Base-by-base conservation (phyloP, 2,888 invertebrate species). In the Epicampocera succincta region DNA sequence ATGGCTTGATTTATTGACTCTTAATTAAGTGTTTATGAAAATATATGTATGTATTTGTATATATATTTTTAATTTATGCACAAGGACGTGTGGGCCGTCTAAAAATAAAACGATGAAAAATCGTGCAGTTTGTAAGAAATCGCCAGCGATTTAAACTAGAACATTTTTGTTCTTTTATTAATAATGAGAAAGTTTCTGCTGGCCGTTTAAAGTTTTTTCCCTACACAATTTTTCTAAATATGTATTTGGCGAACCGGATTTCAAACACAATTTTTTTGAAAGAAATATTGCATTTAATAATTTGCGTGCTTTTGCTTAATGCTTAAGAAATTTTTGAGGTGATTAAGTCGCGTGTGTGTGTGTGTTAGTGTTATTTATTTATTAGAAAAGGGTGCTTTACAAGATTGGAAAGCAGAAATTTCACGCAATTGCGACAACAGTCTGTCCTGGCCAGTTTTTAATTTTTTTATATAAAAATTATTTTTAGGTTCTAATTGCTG, bases 31-130 rank as follows among this genome's bases (percentile, higher is more conserved):
- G 63, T 56, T 48, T 58, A 40, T 52, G 5, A 40, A 40, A 66
- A 52, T 19, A 38, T 0, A 46, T 8, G 3, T 11, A 42, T n/a
- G n/a, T n/a, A n/a, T n/a, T n/a, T n/a, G n/a, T n/a, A n/a, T n/a
- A n/a, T n/a, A n/a, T 42, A 40, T n/a, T 8, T 38, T 46, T 21
- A 65, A 50, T 33, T 42, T 17, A 54, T 54, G 54, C 63, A 63
- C 63, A 77, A 79, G 72, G 78, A 79, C 72, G 66, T 73, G 60
- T 79, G 72, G 72, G 66, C 21, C 12, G 50, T 54, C 54, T 60
- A 68, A 12, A 73, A 79, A 66, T 73, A 79, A 61, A 76, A 19
- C 38, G 5, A 61, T 76, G 61, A 61, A 54, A 69, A 61, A 54
- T 68, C 40, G 19, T 75, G 4, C n/a, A 54, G 3, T 48, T 66